Evolutionary conservation across 92 coral and sea anemone species (phyloP), one percentile per base, ranked within the genome.

Genomic region (Siderastrea siderea): DNA sequence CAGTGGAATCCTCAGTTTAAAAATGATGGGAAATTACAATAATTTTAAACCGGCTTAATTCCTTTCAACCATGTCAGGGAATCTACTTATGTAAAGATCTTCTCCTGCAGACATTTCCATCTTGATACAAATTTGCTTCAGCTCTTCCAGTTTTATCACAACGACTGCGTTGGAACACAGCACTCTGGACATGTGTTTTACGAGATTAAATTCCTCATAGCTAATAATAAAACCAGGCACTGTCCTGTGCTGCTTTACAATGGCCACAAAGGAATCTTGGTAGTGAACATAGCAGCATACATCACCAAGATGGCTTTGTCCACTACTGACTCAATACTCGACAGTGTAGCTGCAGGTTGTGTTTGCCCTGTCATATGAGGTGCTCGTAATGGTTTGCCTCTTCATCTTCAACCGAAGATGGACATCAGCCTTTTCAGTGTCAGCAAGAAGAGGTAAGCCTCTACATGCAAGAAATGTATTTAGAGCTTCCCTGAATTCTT

Each of bases 281-380:
- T 61, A n/a, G 65, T 77, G 81, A 47, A 78, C 57, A 62, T 78
- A 78, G 55, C 82, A 78, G 55, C 54, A 78, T 5, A 78, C 17
- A 45, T 63, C 82, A 45, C 82, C 68, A 78, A 78, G 55, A 14
- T 78, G 82, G 71, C 57, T 78, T 43, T 63, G 57, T 2, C 70
- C 58, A 78, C 82, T 61, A 15, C 71, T 60, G 66, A 60, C 82
- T 11, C 26, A 8, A 60, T 78, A 78, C 14, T 9, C 52, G 13
- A 78, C 82, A 16, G 79, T 74, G 78, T 74, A 74, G n/a, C 78
- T 74, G 68, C 81, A 77, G 55, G 81, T 77, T n/a, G 7, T 77
- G 5, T 59, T 77, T 11, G 81, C 81, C 65, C 68, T 77, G 26
- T 77, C 81, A 77, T 59, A 77, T 47, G 50, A 64, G 15, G 69